A percentile compares a stretch with the other conserved stretches of the same genome.
Evolutionary conservation across 2,797 vertebrate species (phyloP).

Genomic region (Chelmon rostratus): DNA sequence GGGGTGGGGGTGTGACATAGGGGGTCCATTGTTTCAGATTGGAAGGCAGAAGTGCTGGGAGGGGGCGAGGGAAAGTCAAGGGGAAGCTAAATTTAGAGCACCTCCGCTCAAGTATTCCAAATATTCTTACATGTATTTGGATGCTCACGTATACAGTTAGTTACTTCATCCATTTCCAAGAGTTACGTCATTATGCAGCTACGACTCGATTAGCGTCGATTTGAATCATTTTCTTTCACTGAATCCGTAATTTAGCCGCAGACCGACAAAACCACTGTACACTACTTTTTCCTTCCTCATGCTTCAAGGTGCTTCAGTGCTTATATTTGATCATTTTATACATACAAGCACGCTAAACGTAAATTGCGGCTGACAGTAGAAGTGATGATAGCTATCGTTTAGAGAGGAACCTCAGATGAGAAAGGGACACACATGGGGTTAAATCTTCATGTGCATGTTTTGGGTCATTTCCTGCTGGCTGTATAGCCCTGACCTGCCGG

Average conservation of each 20-base stretch:
- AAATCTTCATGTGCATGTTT: slow-evolving; percentile 79
- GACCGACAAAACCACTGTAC: background rate
- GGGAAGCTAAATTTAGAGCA: slow-evolving; percentile 84
- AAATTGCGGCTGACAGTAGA: background rate
- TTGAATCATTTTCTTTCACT: background rate
- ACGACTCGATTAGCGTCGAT: background rate
- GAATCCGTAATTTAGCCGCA: background rate
- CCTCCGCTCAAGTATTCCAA: slow-evolving; percentile 82
- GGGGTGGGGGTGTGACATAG: slow-evolving; percentile 70
- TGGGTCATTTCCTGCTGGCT: slow-evolving; percentile 83
- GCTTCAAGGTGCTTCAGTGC: background rate
- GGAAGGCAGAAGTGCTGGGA: slow-evolving; percentile 83
- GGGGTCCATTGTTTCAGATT: slow-evolving; percentile 87
- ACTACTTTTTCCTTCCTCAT: background rate
- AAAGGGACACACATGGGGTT: slow-evolving; percentile 67
- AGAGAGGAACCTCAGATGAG: background rate
- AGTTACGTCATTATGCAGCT: slow-evolving; percentile 49
- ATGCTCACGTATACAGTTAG: slow-evolving; percentile 78
- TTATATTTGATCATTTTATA: background rate
- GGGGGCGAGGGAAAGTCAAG: slow-evolving; percentile 82
- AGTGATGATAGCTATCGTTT: background rate
- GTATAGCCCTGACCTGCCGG: slow-evolving; percentile 82
- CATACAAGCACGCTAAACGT: background rate
- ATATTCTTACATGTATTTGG: slow-evolving; percentile 79
- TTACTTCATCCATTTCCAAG: slow-evolving; percentile 68